A percentile compares a stretch with the other conserved stretches of the same genome.
phyloP scores from a whole-genome alignment of 2,797 vertebrate species.

The Valencia hispanica region DNA sequence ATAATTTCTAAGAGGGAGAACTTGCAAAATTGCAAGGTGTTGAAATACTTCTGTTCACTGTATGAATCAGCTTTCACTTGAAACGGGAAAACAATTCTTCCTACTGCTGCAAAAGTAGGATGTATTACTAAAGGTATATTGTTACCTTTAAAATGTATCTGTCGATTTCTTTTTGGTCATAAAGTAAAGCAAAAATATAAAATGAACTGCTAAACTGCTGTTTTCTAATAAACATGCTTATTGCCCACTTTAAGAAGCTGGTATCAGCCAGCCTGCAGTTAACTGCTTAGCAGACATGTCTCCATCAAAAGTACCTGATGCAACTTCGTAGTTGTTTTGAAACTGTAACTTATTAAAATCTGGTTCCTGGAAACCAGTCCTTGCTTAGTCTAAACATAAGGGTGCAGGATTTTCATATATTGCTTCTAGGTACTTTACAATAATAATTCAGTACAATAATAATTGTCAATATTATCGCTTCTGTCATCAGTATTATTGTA shows the following conservation, averaged over 20 bases:
- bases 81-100: neutral
- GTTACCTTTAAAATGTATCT: neutral
- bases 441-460: slow-evolving; percentile 4
- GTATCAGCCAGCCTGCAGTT: neutral
- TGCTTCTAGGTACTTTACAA: neutral
- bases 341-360: neutral
- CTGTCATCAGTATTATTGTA: neutral
- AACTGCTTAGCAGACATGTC: neutral
- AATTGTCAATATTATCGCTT: neutral
- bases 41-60: no score
- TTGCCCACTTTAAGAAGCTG: neutral
- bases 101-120: neutral
- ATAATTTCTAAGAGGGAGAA: no score
- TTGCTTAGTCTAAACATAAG: neutral
- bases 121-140: neutral
- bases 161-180: neutral
- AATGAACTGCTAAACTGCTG: neutral
- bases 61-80: neutral
- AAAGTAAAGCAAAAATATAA: neutral
- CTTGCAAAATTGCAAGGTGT: no score
- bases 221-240: neutral
- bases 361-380: neutral
- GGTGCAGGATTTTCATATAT: neutral
- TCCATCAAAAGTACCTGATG: neutral
- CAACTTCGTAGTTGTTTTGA: neutral